Percentiles rank a stretch among this genome's conserved stretches.
Evolutionary conservation across 2,797 vertebrate species (phyloP).

Genomic region (Pseudotriccus pelzelni): DNA sequence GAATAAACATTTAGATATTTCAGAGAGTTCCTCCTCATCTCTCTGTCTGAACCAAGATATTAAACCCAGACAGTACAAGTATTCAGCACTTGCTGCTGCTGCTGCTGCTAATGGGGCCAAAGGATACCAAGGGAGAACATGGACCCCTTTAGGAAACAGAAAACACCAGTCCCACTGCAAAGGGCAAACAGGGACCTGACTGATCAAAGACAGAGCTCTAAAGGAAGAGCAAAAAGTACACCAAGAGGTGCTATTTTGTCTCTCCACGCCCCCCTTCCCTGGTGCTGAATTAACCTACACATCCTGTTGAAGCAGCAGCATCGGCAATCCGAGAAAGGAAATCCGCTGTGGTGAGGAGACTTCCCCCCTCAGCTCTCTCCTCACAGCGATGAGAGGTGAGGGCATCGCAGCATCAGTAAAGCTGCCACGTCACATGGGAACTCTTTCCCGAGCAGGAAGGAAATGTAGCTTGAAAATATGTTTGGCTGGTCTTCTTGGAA

Average conservation of each 20-base stretch:
- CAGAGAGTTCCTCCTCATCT: neutral
- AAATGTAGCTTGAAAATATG: neutral
- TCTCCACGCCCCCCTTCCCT: rapidly evolving
- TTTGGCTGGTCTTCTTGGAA: neutral
- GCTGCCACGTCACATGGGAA: rapidly evolving
- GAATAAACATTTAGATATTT: neutral
- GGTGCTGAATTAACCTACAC: neutral
- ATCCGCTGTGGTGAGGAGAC: neutral
- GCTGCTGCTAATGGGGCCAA: neutral
- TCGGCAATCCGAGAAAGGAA: neutral
- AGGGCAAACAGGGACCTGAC: neutral
- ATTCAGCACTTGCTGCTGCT: neutral
- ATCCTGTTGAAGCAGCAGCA: neutral
- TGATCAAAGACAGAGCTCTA: neutral
- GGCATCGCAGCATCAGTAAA: rapidly evolving
- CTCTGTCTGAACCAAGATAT: neutral
- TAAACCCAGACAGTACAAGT: neutral
- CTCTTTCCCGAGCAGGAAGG: neutral
- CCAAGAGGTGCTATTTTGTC: neutral
- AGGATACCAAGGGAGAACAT: neutral
- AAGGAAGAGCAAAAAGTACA: neutral
- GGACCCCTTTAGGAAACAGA: neutral
- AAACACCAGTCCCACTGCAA: neutral
- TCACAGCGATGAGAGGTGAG: neutral
- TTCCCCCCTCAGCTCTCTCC: neutral